Percentiles rank a stretch among this genome's conserved stretches.
Conservation (phyloP, 2,113 vertebrate species). For the Etheostoma cragini region DNA sequence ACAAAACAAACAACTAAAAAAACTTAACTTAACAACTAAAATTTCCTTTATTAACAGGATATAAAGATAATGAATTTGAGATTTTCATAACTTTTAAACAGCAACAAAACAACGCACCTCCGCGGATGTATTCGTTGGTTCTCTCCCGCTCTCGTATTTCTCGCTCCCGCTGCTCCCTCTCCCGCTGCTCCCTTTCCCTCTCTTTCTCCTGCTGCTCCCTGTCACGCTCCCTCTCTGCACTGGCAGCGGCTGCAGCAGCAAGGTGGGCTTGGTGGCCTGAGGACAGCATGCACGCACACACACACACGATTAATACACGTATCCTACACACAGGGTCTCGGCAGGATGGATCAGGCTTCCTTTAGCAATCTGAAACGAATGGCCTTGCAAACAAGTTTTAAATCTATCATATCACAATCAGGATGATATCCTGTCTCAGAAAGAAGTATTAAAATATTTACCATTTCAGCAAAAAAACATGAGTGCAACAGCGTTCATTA, state of each 20-base stretch:
- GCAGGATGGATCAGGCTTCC: slow-evolving; percentile 7
- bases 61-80: not conserved
- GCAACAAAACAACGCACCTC: slow-evolving; percentile 58
- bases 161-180: slow-evolving; percentile 66
- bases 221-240: slow-evolving; percentile 82
- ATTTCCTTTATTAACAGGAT: not conserved
- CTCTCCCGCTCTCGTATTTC: slow-evolving; percentile 70
- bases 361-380: not conserved
- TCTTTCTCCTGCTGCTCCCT: slow-evolving; percentile 78
- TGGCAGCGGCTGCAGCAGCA: slow-evolving; percentile 85
- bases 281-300: slow-evolving; percentile 47
- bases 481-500: not conserved
- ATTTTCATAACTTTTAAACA: slow-evolving; percentile 1
- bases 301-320: slow-evolving; percentile 25
- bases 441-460: slow-evolving; percentile 15
- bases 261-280: slow-evolving; percentile 91
- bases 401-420: not conserved
- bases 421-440: not conserved
- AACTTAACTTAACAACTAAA: too few relatives aligned
- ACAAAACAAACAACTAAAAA: too few relatives aligned
- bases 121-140: slow-evolving; percentile 80
- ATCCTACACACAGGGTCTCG: not conserved
- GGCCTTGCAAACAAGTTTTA: not conserved
- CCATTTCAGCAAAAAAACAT: not conserved
- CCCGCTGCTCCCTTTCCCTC: slow-evolving; percentile 76